Percentiles rank a stretch among this genome's conserved stretches.
phyloP scores from a whole-genome alignment of 1,140 invertebrate species.

The Diuraphis noxia region DNA sequence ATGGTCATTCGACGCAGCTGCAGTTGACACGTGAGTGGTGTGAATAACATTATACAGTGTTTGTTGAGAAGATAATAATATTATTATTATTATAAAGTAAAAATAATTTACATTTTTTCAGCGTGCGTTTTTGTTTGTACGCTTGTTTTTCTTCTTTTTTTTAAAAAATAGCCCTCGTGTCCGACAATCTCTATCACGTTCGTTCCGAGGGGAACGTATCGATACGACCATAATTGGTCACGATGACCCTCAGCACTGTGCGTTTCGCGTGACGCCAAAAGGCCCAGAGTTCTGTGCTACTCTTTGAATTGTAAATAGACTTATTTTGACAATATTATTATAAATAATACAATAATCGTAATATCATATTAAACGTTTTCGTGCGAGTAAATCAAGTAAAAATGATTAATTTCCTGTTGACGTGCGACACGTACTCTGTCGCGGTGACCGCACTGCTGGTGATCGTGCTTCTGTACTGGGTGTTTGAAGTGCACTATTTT shows the following conservation, averaged over 20 bases:
- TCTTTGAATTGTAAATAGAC: neutral
- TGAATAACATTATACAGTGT: neutral
- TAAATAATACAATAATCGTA: too few relatives aligned
- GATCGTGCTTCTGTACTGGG: conserved; percentile 65
- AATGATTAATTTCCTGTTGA: neutral
- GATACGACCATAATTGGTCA: neutral
- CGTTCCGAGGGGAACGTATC: neutral
- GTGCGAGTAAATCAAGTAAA: neutral
- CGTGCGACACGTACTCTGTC: conserved; percentile 55
- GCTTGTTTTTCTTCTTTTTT: neutral
- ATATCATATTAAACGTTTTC: too few relatives aligned
- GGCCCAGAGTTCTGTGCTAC: neutral
- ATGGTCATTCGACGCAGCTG: neutral
- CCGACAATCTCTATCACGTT: neutral
- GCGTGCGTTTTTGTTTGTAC: neutral
- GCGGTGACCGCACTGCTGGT: conserved; percentile 61
- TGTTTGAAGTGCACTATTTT: conserved; percentile 72
- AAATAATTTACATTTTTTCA: neutral
- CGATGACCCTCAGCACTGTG: neutral
- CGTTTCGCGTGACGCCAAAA: neutral
- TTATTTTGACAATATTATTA: neutral
- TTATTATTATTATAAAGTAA: neutral
- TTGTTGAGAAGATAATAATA: neutral
- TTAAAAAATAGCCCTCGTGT: neutral
- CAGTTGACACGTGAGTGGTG: neutral